phyloP scores from a whole-genome alignment of 2,797 vertebrate species.

The Anguilla anguilla region DNA sequence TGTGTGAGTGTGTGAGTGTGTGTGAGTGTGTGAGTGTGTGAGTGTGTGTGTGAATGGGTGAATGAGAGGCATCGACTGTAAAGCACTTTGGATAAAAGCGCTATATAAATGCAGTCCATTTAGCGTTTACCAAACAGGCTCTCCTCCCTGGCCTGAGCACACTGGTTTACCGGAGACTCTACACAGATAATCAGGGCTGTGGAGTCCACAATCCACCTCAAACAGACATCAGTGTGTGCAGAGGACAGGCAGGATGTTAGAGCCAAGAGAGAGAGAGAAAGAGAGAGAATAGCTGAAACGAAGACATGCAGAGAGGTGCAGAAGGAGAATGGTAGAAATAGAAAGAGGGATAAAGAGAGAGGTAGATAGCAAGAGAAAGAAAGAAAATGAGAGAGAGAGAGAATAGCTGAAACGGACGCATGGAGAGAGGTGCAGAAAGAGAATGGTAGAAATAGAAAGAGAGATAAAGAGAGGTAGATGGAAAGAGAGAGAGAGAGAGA shows the following conservation, averaged over 20 bases:
- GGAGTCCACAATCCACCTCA: neutral
- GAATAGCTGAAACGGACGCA: neutral
- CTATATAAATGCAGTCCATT: no score
- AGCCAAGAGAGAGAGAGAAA: neutral
- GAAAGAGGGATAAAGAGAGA: neutral
- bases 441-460: neutral
- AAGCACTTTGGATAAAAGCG: no score
- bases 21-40: no score
- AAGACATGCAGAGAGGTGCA: neutral
- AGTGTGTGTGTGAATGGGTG: no score
- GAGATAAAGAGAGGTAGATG: neutral
- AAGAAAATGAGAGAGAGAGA: neutral
- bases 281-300: neutral
- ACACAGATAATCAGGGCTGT: neutral
- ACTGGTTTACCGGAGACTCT: no score
- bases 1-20: no score
- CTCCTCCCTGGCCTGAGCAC: neutral
- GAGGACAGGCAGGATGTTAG: no score
- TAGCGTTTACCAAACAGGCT: neutral
- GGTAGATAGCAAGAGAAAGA: neutral
- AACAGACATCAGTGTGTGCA: neutral
- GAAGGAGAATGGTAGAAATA: slow-evolving; percentile 3
- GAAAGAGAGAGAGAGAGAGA: no score
- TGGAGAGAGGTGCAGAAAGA: neutral
- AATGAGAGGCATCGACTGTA: no score